Evolutionary conservation across 1,140 invertebrate genomes (phyloP), one percentile per base, ranked within the genome.

Genomic region (Drosophila gunungcola): DNA sequence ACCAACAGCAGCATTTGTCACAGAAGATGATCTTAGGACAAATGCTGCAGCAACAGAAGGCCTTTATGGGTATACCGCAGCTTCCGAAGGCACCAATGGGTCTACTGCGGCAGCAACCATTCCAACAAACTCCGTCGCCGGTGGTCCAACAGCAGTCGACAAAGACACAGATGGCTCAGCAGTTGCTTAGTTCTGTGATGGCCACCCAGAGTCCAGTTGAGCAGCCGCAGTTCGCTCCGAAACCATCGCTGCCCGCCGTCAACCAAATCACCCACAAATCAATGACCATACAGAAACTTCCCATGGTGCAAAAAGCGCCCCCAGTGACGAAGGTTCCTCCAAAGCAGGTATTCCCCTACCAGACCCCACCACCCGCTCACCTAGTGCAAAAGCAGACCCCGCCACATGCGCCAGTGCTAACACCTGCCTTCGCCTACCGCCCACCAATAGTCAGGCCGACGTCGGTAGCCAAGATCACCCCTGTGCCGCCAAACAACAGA

Each of bases 221-320:
- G 11, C 32, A 43, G 3, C 49, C 25, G 12, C 61, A 16, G 12
- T 10, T 36, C 5, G 12, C 36, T 16, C 7, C 32, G 2, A 63
- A 36, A 27, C 10, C 69, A 0, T 13, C 34, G 9, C 38, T 49
- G 12, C 43, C 57, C 13, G 12, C 27, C 13, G 41, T 73, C 7
- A 73, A 55, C 12, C 39, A 65, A 68, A 65, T 68, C 2, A 68
- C 70, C 2, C 72, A 74, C 32, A 74, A 74, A 39, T 63, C 69
- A 2, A 54, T 74, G 58, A 73, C 70, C 6, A 62, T 74, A 38
- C 70, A 74, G 13, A 74, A 63, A 21, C 60, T 74, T 6, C 72
- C 72, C 25, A 73, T 73, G 45, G 11, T 52, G 38, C 72, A 48
- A 5, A 63, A 21, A 7, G 2, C 64, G 2, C 38, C 60, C 0